A percentile compares a stretch with the other conserved stretches of the same genome.
Evolutionary conservation across 2,888 invertebrate species (phyloP).

Genomic region (Chirona hameri): DNA sequence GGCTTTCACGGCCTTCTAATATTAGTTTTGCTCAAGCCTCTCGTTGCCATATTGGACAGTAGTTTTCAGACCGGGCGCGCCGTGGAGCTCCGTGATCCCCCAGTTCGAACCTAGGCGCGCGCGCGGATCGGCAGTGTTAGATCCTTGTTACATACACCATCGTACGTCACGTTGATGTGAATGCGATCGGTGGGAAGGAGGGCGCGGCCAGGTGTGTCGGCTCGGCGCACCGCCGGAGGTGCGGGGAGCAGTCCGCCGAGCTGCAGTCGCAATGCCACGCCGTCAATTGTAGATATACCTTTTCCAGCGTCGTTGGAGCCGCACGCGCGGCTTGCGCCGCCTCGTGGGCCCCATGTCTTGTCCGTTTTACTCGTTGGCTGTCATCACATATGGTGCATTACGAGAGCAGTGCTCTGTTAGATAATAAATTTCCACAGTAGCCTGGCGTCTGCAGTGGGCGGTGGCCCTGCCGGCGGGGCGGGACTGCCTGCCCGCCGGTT

Average conservation of each 20-base stretch:
- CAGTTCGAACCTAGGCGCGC: neutral
- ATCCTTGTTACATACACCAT: neutral
- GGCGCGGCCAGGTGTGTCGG: neutral
- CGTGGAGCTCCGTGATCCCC: neutral
- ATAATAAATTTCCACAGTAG: slow-evolving; percentile 23
- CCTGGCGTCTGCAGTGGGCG: neutral
- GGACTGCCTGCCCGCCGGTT: neutral
- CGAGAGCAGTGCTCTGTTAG: slow-evolving; percentile 1
- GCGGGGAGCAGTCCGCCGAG: neutral
- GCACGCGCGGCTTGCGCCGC: neutral
- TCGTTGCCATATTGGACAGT: neutral
- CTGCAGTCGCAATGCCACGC: neutral
- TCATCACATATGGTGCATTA: slow-evolving; percentile 28
- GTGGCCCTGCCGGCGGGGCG: neutral
- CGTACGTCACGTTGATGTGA: neutral
- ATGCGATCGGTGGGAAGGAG: neutral
- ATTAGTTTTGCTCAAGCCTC: slow-evolving; percentile 7
- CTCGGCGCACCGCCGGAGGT: neutral
- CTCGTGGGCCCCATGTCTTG: slow-evolving; percentile 22
- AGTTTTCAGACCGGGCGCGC: too few relatives aligned
- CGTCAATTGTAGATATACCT: slow-evolving; percentile 1
- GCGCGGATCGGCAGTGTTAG: neutral
- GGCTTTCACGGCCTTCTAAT: neutral
- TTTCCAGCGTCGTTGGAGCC: neutral
- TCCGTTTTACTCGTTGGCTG: slow-evolving; percentile 25